These are phyloP conservation scores for Neoascia interrupta DNA, from an alignment of 2,888 invertebrate genomes.

Conservation along the genomic window DNA sequence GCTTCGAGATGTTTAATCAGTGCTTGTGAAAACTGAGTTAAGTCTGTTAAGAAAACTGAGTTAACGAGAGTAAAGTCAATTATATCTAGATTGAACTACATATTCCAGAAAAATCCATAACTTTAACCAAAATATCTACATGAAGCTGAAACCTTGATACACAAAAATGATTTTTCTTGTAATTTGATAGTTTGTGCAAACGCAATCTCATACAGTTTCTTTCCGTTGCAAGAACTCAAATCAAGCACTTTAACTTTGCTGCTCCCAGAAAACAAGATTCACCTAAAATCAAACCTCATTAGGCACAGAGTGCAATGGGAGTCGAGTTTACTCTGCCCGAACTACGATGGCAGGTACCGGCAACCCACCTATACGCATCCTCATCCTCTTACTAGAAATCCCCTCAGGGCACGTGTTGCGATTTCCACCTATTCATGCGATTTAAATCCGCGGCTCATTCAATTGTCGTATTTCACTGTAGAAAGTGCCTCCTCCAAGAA, in stretches of 20 bases:
- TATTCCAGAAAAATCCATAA: no score
- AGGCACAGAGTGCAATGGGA: conserved; percentile 13
- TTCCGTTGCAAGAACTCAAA: conserved; percentile 1
- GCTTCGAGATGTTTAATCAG: no score
- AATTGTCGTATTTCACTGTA: conserved; percentile 49
- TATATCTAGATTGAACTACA: no score
- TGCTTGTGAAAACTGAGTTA: no score
- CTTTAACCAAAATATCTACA: no score
- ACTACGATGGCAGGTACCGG: not conserved
- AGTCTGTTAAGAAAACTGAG: no score
- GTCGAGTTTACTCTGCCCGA: not conserved
- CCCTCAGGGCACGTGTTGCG: conserved; percentile 59
- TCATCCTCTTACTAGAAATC: conserved; percentile 38
- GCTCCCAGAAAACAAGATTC: conserved; percentile 7
- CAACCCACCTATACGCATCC: conserved; percentile 40
- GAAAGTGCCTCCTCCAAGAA: not conserved
- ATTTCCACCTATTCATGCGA: conserved; percentile 63
- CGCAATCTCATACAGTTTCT: no score
- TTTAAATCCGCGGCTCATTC: conserved; percentile 62
- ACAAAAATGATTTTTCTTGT: no score
- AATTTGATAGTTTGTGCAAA: no score
- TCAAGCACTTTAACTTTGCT: not conserved
- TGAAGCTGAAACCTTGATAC: no score
- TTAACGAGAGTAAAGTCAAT: no score
- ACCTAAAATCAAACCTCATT: conserved; percentile 54